These are phyloP conservation scores for Hemaris fuciformis DNA, from an alignment of 2,888 invertebrate genomes.

Conservation along the genomic window DNA sequence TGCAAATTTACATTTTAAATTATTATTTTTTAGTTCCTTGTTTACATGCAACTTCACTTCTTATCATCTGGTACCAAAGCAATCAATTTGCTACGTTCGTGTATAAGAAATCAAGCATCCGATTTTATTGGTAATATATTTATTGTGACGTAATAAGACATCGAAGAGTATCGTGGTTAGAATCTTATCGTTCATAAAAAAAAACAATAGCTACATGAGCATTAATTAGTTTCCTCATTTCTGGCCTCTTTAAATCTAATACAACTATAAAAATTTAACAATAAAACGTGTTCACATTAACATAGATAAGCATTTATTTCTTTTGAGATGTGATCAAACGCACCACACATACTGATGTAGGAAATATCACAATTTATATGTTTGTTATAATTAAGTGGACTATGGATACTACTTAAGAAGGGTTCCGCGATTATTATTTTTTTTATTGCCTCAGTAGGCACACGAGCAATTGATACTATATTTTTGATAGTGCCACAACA, in stretches of 20 bases:
- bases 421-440: neutral
- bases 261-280: neutral
- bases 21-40: neutral
- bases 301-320: constrained; percentile 2
- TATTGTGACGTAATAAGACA: neutral
- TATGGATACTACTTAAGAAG: neutral
- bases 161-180: no score
- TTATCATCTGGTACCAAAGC: no score
- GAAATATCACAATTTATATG: neutral
- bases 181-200: neutral
- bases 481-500: no score
- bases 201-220: neutral
- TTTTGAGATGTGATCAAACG: neutral
- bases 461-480: no score
- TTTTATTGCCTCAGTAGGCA: no score
- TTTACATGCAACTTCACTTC: no score
- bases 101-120: no score
- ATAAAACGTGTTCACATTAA: neutral
- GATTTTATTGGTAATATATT: no score
- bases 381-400: neutral
- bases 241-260: neutral
- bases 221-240: neutral
- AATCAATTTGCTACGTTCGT: no score
- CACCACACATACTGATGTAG: neutral
- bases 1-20: neutral